Evolutionary conservation across 2,797 vertebrate species (phyloP), one percentile per base, ranked within the genome.

Genomic region (Paratrypauchen microcephalus): DNA sequence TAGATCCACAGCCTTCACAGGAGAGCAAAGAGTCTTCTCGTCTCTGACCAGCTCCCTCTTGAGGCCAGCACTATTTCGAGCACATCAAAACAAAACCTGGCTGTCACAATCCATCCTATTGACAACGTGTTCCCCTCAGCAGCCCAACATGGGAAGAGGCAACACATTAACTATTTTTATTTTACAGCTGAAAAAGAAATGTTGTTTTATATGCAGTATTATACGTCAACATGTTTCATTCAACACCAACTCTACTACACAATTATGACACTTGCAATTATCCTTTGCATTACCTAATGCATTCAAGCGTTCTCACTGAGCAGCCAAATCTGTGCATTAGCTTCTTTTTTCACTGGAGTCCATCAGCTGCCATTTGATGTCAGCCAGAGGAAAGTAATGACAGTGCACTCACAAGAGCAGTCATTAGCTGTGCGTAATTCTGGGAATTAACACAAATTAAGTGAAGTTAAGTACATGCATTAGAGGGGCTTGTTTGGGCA

Each of bases 81-180:
- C 85, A 82, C 76, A 87, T 87, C 90, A 91, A 91, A 93, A 93
- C 88, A 92, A 92, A 92, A 90, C 81, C 88, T 93, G 92, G 41
- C 13, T 45, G 52, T 91, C 93, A 93, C 86, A 91, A 95, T 95
- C 93, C 91, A 94, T 93, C 89, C 90, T 91, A 94, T 94, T 94
- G 94, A 94, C 86, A 93, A 87, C 83, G 93, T 92, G 91, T 91
- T 90, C 87, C 81, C 79, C 85, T 91, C 88, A 6, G 28, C 28
- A 60, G 8, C 28, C 58, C 28, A 60, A 8, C 5, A 19, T 36
- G 18, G 28, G 28, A 89, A 91, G 89, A 86, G 83, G 84, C 83
- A 81, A 74, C 76, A 73, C 48, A 23, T 54, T 2, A 21, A 54
- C 52, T 12, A 21, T 54, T 23, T 54, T 0, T 52, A 48, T 52